Conservation (phyloP, 2,888 invertebrate species). For the Brenthis daphne region DNA sequence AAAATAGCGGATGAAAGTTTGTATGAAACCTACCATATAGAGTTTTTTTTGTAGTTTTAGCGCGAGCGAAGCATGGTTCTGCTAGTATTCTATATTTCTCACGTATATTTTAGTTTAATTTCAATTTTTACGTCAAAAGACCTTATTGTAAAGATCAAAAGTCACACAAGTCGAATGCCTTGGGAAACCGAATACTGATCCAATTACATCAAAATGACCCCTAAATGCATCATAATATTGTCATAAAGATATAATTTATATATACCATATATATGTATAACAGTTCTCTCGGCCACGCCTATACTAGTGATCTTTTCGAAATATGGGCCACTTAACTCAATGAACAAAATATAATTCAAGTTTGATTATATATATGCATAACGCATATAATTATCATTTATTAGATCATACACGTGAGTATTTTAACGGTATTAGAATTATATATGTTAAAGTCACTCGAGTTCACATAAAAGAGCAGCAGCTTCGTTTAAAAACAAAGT, state of each 20-base stretch:
- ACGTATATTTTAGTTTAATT: slow-evolving; percentile 5
- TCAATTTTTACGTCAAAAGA: slow-evolving; percentile 26
- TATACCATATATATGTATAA: slow-evolving; percentile 17
- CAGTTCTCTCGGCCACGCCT: slow-evolving; percentile 27
- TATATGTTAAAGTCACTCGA: not conserved
- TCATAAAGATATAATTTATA: slow-evolving; percentile 35
- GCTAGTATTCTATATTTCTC: not conserved
- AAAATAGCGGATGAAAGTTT: no score
- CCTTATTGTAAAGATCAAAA: slow-evolving; percentile 37
- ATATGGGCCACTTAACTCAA: slow-evolving; percentile 2
- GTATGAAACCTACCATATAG: no score
- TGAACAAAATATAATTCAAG: not conserved
- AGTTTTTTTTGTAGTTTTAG: no score
- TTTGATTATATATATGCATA: not conserved
- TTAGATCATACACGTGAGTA: not conserved
- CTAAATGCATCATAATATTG: slow-evolving; percentile 36
- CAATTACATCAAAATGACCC: slow-evolving; percentile 35
- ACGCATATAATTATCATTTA: slow-evolving; percentile 5
- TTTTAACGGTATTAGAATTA: not conserved
- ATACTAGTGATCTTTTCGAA: slow-evolving; percentile 16
- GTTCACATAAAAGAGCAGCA: no score
- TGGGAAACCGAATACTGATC: slow-evolving; percentile 36
- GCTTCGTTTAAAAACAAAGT: no score
- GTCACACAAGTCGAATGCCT: slow-evolving; percentile 36
- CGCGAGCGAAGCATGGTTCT: no score